Evolutionary conservation across 1,140 invertebrate species (phyloP), one percentile per base, ranked within the genome.

Genomic region (Temnothorax longispinosus): DNA sequence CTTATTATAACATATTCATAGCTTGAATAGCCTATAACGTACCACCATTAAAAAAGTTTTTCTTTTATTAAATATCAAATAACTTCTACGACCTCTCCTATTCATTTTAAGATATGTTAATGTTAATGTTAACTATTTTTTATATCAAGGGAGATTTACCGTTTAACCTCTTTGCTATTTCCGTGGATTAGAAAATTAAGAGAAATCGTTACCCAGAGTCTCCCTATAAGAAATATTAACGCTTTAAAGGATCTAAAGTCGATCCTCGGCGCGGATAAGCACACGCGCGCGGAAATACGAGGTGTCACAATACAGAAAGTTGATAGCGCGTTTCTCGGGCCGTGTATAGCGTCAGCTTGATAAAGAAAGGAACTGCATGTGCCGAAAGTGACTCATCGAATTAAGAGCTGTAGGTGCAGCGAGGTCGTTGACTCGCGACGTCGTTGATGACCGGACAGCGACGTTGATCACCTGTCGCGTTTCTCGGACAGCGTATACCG

Each of bases 361-460:
- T 65, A 64, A 90, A 80, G 41, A 87, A 69, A 69, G n/a, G 69
- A 84, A 87, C 52, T 88, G 88, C 87, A 90, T 58, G 35, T 86
- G 80, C 71, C 87, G 67, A 91, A 92, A 92, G 64, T 92, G 92
- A 93, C 90, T 93, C 92, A 92, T 91, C 89, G 86, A 90, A 92
- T 92, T 88, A 75, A 85, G 69, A 87, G 80, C 78, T 56, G 77
- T 56, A 81, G 67, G 41, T 47, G 77, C 50, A 86, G 77, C 58
- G 15, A 52, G 92, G 85, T 89, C 91, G 60, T 90, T 93, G 91
- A 92, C 92, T 77, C 77, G 44, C 44, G 4, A 32, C 56, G 47
- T 76, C 88, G 85, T 71, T 89, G 67, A 87, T 64, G 88, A 87
- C 47, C 82, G 87, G 74, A 54, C 62, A 58, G 54, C 18, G 50